phyloP scores from a whole-genome alignment of 2,113 vertebrate species.

The Sander lucioperca region DNA sequence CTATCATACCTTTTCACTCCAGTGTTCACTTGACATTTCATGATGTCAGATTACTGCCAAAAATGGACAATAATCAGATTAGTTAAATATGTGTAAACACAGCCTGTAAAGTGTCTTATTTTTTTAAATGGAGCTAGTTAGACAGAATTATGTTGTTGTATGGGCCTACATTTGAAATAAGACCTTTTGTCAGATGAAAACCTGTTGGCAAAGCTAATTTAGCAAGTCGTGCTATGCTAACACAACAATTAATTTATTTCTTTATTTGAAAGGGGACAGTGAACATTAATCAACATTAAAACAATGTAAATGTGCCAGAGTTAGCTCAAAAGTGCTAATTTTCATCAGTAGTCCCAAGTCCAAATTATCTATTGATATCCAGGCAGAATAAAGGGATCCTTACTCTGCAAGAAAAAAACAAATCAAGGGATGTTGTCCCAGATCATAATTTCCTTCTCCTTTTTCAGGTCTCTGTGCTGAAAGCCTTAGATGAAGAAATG shows the following conservation, averaged over 20 bases:
- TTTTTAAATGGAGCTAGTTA: too few relatives aligned
- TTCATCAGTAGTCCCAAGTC: too few relatives aligned
- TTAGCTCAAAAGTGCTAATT: too few relatives aligned
- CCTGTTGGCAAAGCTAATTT: not conserved
- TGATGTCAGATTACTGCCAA: conserved; percentile 16
- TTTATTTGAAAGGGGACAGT: too few relatives aligned
- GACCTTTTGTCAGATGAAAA: too few relatives aligned
- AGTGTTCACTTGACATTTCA: conserved; percentile 39
- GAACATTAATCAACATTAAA: too few relatives aligned
- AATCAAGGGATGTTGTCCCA: not conserved
- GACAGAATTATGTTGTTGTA: too few relatives aligned
- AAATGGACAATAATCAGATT: not conserved
- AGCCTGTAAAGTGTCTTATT: not conserved
- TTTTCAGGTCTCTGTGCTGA: conserved; percentile 90
- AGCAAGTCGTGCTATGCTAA: not conserved
- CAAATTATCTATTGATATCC: too few relatives aligned
- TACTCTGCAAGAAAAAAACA: not conserved
- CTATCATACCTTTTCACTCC: too few relatives aligned
- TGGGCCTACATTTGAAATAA: too few relatives aligned
- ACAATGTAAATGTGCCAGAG: too few relatives aligned
- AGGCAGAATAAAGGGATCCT: not conserved
- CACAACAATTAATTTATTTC: too few relatives aligned
- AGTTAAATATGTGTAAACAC: not conserved
- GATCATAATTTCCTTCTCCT: not conserved
- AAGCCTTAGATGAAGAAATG: conserved; percentile 90